These are phyloP conservation scores for Polyommatus icarus DNA, from an alignment of 2,888 invertebrate species.

Conservation along the genomic window DNA sequence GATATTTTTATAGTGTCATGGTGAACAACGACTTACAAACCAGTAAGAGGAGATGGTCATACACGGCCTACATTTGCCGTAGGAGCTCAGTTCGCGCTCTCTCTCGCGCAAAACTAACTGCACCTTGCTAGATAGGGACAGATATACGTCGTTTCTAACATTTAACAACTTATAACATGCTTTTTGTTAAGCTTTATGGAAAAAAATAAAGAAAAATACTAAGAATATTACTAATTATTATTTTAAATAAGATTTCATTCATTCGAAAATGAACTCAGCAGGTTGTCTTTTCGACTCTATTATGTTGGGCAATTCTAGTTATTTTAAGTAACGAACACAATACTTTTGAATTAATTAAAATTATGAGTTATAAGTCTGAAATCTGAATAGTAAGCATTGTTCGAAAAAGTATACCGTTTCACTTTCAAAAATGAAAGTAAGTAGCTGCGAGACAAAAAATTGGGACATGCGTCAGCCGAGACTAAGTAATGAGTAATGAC, in stretches of 20 bases:
- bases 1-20: conserved; percentile 41
- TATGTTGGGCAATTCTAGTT: background rate
- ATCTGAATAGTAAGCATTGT: conserved; percentile 12
- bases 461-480: conserved; percentile 40
- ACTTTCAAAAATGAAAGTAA: conserved; percentile 44
- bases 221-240: background rate
- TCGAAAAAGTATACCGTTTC: conserved; percentile 44
- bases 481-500: conserved; percentile 32
- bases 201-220: background rate
- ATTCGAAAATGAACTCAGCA: background rate
- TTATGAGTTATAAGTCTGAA: background rate
- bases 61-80: conserved; percentile 77
- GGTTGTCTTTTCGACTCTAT: background rate
- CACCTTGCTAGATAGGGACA: conserved; percentile 50
- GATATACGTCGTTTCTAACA: conserved; percentile 35
- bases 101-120: conserved; percentile 51
- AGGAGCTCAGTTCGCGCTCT: conserved; percentile 60
- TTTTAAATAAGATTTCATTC: background rate
- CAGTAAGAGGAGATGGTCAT: conserved; percentile 74
- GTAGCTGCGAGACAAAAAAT: conserved; percentile 37
- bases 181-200: conserved; percentile 9
- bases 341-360: background rate
- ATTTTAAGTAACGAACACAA: conserved; percentile 1
- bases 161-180: conserved; percentile 28
- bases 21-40: conserved; percentile 62